A percentile compares a stretch with the other conserved stretches of the same genome.
Conservation (phyloP, 2,797 vertebrate genomes). For the Rhabdomys pumilio region DNA sequence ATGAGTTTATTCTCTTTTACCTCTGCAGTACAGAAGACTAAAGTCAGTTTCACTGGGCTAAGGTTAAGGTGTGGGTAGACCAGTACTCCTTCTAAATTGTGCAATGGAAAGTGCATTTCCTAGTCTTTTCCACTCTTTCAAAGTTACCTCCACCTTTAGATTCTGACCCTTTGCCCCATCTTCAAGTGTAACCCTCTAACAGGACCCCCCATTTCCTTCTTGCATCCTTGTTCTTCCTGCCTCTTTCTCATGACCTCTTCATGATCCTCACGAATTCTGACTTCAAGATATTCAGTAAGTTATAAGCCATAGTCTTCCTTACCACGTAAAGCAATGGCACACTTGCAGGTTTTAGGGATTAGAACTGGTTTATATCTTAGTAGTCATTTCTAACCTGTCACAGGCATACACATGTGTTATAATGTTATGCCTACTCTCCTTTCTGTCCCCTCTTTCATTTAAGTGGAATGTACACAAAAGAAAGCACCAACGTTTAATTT, state of each 20-base stretch:
- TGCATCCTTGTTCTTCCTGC: neutral
- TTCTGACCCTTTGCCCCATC: neutral
- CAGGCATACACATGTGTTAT: neutral
- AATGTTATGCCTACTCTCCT: neutral
- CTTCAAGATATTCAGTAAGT: neutral
- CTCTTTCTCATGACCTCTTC: neutral
- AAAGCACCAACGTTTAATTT: neutral
- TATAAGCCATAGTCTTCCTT: neutral
- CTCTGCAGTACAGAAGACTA: neutral
- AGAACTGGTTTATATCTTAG: neutral
- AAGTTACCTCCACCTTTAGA: neutral
- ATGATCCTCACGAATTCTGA: neutral
- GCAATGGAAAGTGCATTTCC: neutral
- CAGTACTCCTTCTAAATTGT: neutral
- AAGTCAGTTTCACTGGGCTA: neutral
- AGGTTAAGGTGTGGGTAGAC: neutral
- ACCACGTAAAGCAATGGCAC: neutral
- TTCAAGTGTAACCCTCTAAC: neutral
- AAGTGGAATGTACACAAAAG: neutral
- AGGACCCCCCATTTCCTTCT: neutral
- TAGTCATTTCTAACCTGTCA: neutral
- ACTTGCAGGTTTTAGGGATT: neutral
- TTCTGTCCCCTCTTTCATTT: neutral
- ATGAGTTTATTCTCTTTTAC: neutral
- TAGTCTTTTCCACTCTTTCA: neutral